Conservation (phyloP, 35 echinoderm and acorn worm species). For the Diadema setosum region DNA sequence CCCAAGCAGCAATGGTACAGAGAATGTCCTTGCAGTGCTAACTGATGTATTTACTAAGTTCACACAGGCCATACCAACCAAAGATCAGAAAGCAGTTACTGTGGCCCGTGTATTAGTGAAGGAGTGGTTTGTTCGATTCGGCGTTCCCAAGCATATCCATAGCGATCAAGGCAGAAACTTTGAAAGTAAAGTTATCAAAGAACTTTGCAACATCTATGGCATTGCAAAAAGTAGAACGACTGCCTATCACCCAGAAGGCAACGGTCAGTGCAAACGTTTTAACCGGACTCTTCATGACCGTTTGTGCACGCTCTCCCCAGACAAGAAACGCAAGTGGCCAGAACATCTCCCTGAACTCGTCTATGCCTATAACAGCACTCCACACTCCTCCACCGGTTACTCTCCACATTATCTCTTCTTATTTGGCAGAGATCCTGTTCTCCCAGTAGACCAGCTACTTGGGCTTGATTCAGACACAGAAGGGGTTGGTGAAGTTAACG, state of each 20-base stretch:
- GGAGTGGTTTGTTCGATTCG: constrained; percentile 65
- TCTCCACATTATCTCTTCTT: constrained; percentile 58
- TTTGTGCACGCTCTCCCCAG: constrained; percentile 25
- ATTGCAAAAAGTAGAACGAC: constrained; percentile 51
- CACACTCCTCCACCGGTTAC: constrained; percentile 67
- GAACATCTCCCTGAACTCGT: constrained; percentile 57
- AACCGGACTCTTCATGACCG: constrained; percentile 57
- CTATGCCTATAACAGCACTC: constrained; percentile 61
- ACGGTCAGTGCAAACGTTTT: constrained; percentile 57
- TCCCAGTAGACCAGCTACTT: constrained; percentile 59
- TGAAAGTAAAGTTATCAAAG: constrained; percentile 40
- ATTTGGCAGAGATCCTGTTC: constrained; percentile 65
- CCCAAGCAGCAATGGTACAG: constrained; percentile 12
- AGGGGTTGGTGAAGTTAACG: not conserved
- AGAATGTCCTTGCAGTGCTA: constrained; percentile 64
- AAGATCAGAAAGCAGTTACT: constrained; percentile 56
- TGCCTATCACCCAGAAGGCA: constrained; percentile 50
- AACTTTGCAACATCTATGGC: constrained; percentile 60
- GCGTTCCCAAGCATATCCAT: constrained; percentile 56
- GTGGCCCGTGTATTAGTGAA: constrained; percentile 54
- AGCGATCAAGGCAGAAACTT: constrained; percentile 76
- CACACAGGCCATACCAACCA: constrained; percentile 28
- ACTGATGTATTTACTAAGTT: constrained; percentile 68
- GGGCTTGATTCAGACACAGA: constrained; percentile 8
- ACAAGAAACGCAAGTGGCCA: constrained; percentile 60